Evolutionary conservation across 2,113 vertebrate genomes (phyloP).

Genomic region (Phaetusa simplex): DNA sequence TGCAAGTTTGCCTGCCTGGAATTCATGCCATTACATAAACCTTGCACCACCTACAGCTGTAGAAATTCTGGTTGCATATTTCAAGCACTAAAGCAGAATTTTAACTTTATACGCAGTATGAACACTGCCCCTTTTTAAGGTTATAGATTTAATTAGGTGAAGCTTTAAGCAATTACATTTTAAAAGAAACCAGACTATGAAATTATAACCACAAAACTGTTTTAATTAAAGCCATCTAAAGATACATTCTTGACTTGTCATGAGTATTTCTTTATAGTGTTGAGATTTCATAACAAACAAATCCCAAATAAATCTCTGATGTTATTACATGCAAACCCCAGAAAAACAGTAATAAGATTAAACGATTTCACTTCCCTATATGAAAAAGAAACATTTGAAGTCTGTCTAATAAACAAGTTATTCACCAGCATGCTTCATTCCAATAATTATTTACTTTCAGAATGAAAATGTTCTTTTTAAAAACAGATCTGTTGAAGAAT

Average conservation of each 20-base stretch:
- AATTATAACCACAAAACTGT: neutral
- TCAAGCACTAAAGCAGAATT: neutral
- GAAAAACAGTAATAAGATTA: neutral
- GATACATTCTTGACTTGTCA: neutral
- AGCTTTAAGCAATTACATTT: neutral
- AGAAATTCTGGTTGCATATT: neutral
- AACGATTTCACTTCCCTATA: neutral
- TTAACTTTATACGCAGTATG: neutral
- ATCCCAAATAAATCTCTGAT: neutral
- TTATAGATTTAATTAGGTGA: neutral
- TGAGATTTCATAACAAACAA: neutral
- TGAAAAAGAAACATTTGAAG: neutral
- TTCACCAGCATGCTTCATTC: neutral
- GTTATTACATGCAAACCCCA: neutral
- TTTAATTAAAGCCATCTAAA: slow-evolving; percentile 4
- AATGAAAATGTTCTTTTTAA: neutral
- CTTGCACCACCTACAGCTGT: neutral
- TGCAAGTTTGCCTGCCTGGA: neutral
- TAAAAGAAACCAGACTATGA: neutral
- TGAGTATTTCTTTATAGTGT: neutral
- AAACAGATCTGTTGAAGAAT: neutral
- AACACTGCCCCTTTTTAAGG: neutral
- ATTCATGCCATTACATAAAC: neutral
- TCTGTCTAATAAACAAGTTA: neutral
- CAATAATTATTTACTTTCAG: neutral